phyloP scores from a whole-genome alignment of 2,113 vertebrate genomes.

The Mormyrus iriodes region DNA sequence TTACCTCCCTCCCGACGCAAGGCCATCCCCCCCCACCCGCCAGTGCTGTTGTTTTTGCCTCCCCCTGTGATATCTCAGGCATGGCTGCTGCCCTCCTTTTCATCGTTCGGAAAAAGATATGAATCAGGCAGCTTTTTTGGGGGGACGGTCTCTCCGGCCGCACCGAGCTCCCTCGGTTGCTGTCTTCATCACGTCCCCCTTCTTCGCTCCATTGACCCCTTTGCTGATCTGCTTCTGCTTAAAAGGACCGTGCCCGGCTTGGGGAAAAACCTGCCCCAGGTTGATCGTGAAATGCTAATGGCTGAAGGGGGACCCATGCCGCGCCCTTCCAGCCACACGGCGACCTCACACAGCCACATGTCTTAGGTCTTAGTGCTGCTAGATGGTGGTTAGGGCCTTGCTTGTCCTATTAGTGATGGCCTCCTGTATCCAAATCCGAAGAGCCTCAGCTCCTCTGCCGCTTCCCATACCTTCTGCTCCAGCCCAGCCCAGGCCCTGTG shows the following conservation, averaged over 20 bases:
- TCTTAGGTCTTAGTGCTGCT: background rate
- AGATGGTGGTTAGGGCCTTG: background rate
- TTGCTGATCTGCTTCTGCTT: background rate
- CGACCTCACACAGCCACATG: background rate
- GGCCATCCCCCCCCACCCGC: background rate
- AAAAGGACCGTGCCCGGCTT: background rate
- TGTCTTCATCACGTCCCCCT: background rate
- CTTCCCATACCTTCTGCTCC: background rate
- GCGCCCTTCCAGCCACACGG: background rate
- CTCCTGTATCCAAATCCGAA: background rate
- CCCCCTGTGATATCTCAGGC: background rate
- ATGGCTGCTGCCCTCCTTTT: background rate
- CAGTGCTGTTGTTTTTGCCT: background rate
- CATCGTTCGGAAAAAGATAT: background rate
- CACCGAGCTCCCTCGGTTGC: background rate
- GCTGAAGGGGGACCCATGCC: background rate
- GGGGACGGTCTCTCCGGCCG: background rate
- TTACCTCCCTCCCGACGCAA: background rate
- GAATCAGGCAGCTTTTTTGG: background rate
- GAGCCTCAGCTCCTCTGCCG: background rate
- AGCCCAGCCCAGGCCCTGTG: background rate
- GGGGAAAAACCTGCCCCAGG: background rate
- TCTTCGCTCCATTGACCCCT: background rate
- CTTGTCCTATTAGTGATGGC: background rate
- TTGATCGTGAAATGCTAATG: background rate